Percentiles rank a stretch among this genome's conserved stretches.
These are phyloP conservation scores for Nemotelus pantherinus DNA, from an alignment of 2,888 invertebrate species.

Conservation along the genomic window DNA sequence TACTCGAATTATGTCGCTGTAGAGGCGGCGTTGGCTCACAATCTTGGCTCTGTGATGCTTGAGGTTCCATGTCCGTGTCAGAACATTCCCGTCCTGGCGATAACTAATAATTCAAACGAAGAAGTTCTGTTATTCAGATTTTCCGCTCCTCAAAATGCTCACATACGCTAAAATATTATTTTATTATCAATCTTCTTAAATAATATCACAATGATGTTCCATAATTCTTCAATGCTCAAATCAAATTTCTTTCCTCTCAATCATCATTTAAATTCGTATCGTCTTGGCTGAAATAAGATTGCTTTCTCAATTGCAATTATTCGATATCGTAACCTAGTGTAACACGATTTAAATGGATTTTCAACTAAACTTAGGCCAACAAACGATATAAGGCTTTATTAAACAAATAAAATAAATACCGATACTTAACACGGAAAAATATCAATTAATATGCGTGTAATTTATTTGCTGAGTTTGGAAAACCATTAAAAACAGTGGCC, in stretches of 20 bases:
- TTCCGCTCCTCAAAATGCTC: slow-evolving; percentile 32
- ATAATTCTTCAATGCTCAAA: too few relatives aligned
- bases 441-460: too few relatives aligned
- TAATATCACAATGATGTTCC: neutral
- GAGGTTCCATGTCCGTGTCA: slow-evolving; percentile 88
- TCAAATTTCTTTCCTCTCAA: too few relatives aligned
- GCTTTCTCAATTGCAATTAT: neutral
- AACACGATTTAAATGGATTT: neutral
- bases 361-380: too few relatives aligned
- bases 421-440: too few relatives aligned
- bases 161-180: slow-evolving; percentile 27
- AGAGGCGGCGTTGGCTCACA: slow-evolving; percentile 91
- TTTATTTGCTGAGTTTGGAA: too few relatives aligned
- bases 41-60: slow-evolving; percentile 89
- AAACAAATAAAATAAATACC: too few relatives aligned
- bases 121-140: slow-evolving; percentile 47
- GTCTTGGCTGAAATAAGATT: neutral
- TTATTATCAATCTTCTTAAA: slow-evolving; percentile 16
- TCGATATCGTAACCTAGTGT: neutral
- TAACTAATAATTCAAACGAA: slow-evolving; percentile 67
- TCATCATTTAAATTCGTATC: slow-evolving; percentile 23
- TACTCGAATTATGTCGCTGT: slow-evolving; percentile 86
- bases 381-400: too few relatives aligned
- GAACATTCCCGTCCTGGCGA: slow-evolving; percentile 85
- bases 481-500: too few relatives aligned